Evolutionary conservation across 37 sponge, comb jelly and placozoan species (phyloP).

Genomic region (Agelas oroides): DNA sequence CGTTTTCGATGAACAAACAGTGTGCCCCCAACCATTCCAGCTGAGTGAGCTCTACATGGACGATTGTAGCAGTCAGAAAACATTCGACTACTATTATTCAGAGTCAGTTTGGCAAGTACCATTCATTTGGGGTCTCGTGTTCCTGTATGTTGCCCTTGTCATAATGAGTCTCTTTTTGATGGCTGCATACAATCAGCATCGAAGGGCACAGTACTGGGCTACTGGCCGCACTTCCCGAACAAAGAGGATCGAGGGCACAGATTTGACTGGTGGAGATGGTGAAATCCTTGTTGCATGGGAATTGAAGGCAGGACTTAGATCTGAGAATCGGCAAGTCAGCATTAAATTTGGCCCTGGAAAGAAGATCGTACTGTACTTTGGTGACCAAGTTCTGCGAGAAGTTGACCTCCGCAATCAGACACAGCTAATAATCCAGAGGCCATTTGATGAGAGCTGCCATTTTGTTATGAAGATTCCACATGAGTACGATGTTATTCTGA

Average conservation of each 20-base stretch:
- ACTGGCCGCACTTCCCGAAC: slow-evolving; percentile 31
- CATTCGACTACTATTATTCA: slow-evolving; percentile 81
- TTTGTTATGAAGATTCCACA: slow-evolving; percentile 72
- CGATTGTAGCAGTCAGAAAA: slow-evolving; percentile 68
- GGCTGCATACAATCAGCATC: slow-evolving; percentile 68
- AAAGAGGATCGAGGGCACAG: slow-evolving; percentile 73
- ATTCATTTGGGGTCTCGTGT: slow-evolving; percentile 72
- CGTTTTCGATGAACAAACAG: slow-evolving; percentile 20
- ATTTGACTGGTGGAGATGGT: slow-evolving; percentile 62
- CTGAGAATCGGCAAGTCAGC: slow-evolving; percentile 62
- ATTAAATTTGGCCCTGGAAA: slow-evolving; percentile 78
- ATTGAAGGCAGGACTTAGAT: slow-evolving; percentile 61
- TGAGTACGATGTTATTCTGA: slow-evolving; percentile 77
- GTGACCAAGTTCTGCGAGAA: slow-evolving; percentile 43
- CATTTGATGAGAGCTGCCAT: slow-evolving; percentile 55
- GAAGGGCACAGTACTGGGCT: slow-evolving; percentile 54
- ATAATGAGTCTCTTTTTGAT: slow-evolving; percentile 68
- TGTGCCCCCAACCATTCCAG: slow-evolving; percentile 89
- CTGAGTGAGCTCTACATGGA: slow-evolving; percentile 89
- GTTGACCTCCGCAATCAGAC: slow-evolving; percentile 75
- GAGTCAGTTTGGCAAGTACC: slow-evolving; percentile 72
- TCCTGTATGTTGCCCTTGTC: slow-evolving; percentile 69
- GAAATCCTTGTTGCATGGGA: slow-evolving; percentile 66
- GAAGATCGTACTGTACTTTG: slow-evolving; percentile 51
- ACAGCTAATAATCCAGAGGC: slow-evolving; percentile 47